Evolutionary conservation across 2,888 invertebrate genomes (phyloP), one percentile per base, ranked within the genome.

Genomic region (Petrophora chlorosata): DNA sequence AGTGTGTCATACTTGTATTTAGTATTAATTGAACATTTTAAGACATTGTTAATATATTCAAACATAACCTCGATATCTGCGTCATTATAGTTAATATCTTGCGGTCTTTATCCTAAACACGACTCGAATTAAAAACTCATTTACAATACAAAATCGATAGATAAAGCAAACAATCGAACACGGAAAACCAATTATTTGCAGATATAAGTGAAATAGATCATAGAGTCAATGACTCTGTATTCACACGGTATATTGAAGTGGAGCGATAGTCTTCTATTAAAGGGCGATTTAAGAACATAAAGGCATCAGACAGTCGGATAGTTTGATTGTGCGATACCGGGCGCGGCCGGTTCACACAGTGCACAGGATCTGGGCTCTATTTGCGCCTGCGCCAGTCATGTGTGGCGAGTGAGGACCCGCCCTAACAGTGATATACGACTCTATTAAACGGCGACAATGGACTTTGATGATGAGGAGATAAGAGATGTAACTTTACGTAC

Each of bases 291-390:
- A 33, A 17, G 42, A 39, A 23, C 42, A 51, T 53, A 55, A 46
- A 49, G 40, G 52, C 49, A 44, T 45, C 54, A 54, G 62, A 54
- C 49, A 53, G 53, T 56, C 41, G 51, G 52, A 73, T 67, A 63
- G 67, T 61, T 65, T 65, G 68, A 73, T 75, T 74, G 71, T 74
- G 53, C 61, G 58, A 61, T 60, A 63, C 59, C 61, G 74, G 82
- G 83, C 56, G 83, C 73, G 79, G 81, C 63, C 63, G 65, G 76
- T 79, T 83, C 85, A 79, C 79, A 79, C 81, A 79, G 63, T 62
- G 70, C 73, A 82, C 85, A 88, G 89, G 89, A 90, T 88, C 86
- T 88, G 86, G 84, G 89, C 85, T 86, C 87, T 80, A 88, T 88
- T 88, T 83, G 82, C 82, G 82, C 72, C 61, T 63, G 79, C 79